Conservation (phyloP, 2,888 invertebrate genomes). For the Strigamia maritima region DNA sequence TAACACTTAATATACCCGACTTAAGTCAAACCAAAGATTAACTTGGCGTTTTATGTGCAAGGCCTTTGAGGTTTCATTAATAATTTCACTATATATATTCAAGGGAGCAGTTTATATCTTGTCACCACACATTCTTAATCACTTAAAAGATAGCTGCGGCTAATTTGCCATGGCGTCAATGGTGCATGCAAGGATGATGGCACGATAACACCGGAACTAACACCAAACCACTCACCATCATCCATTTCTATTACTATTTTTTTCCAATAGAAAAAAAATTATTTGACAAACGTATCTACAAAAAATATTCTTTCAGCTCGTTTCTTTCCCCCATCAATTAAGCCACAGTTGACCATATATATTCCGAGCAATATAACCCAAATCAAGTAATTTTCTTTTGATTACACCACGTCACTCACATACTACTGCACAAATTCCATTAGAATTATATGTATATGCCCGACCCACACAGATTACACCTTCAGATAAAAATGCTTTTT, state of each 20-base stretch:
- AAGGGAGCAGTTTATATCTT: conserved; percentile 13
- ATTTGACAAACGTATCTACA: not conserved
- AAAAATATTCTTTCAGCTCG: not conserved
- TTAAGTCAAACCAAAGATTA: not conserved
- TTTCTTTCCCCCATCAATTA: not conserved
- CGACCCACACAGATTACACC: conserved; percentile 3
- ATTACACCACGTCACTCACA: not conserved
- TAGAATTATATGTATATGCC: not conserved
- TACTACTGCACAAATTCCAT: not conserved
- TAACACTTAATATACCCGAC: not conserved
- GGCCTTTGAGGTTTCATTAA: conserved; percentile 13
- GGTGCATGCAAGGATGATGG: conserved; percentile 19
- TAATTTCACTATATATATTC: conserved; percentile 17
- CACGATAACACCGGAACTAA: not conserved
- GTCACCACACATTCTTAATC: conserved; percentile 23
- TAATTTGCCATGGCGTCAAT: conserved; percentile 19
- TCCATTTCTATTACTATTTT: not conserved
- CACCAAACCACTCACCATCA: not conserved
- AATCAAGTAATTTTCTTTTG: conserved; percentile 2
- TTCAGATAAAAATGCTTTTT: not conserved
- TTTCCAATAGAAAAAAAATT: not conserved
- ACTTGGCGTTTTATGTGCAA: not conserved
- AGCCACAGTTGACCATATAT: not conserved
- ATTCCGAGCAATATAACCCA: not conserved
- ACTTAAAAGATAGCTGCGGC: not conserved